phyloP scores from a whole-genome alignment of 1,140 invertebrate species.

The Dolichoris vasculosae region DNA sequence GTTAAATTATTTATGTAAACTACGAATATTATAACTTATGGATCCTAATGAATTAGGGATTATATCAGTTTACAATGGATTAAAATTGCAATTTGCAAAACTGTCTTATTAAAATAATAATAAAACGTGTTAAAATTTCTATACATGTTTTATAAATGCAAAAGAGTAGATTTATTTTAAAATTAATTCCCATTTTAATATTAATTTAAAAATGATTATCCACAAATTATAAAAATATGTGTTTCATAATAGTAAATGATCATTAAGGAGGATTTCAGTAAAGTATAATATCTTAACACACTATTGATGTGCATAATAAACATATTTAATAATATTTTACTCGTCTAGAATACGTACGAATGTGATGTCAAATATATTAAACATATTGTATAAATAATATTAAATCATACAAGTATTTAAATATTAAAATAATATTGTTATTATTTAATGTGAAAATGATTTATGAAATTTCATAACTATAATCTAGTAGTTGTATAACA shows the following conservation, averaged over 20 bases:
- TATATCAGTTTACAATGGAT: neutral
- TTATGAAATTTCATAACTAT: neutral
- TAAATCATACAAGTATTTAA: neutral
- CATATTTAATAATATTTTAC: neutral
- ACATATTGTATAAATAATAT: slow-evolving; percentile 7
- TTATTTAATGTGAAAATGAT: neutral
- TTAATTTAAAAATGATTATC: neutral
- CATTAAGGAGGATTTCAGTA: neutral
- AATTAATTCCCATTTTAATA: neutral
- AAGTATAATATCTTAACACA: neutral
- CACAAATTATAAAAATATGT: neutral
- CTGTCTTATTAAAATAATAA: neutral
- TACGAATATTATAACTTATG: neutral
- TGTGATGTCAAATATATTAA: neutral
- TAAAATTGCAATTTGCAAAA: neutral
- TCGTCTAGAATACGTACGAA: neutral
- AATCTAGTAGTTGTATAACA: neutral
- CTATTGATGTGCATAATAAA: neutral
- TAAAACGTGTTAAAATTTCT: neutral
- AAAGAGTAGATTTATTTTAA: neutral
- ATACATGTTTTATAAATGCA: neutral
- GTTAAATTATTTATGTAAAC: neutral
- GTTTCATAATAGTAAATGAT: neutral
- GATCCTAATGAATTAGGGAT: neutral
- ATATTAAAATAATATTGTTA: neutral